Evolutionary conservation across 2,888 invertebrate species (phyloP), one percentile per base, ranked within the genome.

Genomic region (Lochmaea crataegi): DNA sequence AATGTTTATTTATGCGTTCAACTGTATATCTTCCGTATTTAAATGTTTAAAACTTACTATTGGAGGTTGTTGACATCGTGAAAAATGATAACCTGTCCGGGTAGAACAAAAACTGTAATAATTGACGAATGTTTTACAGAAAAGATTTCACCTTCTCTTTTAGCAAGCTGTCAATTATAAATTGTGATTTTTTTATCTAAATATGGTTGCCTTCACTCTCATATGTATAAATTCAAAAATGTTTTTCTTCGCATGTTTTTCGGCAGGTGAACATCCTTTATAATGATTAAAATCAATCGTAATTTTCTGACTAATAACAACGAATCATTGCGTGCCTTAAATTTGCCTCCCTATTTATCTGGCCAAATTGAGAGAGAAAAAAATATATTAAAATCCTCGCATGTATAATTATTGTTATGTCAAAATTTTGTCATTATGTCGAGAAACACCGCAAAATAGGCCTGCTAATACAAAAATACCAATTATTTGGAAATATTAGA

Each of bases 331-430:
- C 76, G 76, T 76, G 76, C 64, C 42, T 67, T 65, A 68, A 76
- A 74, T 73, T 76, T 75, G 71, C 73, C 71, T 71, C 57, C 57
- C 71, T 68, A 75, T 68, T 73, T 65, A 48, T 57, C 69, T 60
- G 72, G 65, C 71, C 68, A 57, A 68, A 72, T 68, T 74, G 67
- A 69, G 73, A 71, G 71, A 12, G 12, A 60, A 66, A 71, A 73
- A 75, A 38, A 38, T 7, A 73, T 66, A 67, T 68, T 61, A 12
- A 18, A 68, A 63, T 69, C 71, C 65, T 48, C 63, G 68, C 56
- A 53, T 71, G 65, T 69, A 42, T 51, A 53, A 66, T 57, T 53
- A 66, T 56, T 18, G 18, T 41, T 2, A 41, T 41, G 12, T 66
- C 66, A 56, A 41, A 63, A 63, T 63, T 7, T 38, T 63, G 61